Conservation (phyloP, 2,113 vertebrate genomes). For the Nycticorax nycticorax region DNA sequence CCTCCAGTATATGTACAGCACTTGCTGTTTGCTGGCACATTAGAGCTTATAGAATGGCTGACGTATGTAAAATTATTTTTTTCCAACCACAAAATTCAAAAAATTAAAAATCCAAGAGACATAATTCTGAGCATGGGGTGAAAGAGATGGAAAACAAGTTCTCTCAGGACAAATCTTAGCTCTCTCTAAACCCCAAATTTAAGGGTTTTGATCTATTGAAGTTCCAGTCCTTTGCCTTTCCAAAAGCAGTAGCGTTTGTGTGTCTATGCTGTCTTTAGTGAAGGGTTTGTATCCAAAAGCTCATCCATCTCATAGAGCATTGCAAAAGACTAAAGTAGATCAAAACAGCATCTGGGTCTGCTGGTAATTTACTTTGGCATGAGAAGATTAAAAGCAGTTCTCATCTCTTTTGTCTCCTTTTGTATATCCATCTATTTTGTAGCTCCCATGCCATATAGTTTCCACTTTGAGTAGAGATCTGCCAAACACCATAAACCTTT, state of each 20-base stretch:
- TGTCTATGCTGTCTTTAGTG: background rate
- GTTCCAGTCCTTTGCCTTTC: background rate
- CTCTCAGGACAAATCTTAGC: background rate
- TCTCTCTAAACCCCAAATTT: background rate
- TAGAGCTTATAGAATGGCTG: background rate
- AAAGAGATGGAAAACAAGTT: background rate
- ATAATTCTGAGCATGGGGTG: accelerated
- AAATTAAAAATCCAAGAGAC: background rate
- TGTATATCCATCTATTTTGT: background rate
- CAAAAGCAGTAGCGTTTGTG: background rate
- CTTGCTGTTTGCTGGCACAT: background rate
- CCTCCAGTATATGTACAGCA: background rate
- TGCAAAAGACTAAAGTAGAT: background rate
- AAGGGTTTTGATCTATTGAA: background rate
- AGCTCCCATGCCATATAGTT: background rate
- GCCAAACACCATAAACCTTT: background rate
- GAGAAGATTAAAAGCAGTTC: background rate
- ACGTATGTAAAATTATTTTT: accelerated
- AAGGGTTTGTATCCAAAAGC: background rate
- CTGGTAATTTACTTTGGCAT: background rate
- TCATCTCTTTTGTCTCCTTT: background rate
- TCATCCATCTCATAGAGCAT: background rate
- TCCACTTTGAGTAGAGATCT: background rate
- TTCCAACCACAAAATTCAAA: background rate
- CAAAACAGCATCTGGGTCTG: background rate